Evolutionary conservation across 1,140 invertebrate species (phyloP).

Genomic region (Megalopta genalis): DNA sequence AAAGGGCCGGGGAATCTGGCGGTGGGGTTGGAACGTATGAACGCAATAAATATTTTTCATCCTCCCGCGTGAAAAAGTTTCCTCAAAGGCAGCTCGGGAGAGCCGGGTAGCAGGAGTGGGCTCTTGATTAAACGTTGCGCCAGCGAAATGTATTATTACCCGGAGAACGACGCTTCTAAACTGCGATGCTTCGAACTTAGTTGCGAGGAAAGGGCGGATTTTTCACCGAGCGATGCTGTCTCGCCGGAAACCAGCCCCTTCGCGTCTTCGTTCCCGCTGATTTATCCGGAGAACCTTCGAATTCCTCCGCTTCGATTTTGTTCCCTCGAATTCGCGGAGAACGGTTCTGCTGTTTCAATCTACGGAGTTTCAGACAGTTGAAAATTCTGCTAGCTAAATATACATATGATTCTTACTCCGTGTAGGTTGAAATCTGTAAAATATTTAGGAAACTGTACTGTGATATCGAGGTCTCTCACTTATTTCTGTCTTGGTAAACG

Average conservation of each 20-base stretch:
- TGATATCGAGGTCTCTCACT: no score
- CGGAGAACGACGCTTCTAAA: slow-evolving; percentile 36
- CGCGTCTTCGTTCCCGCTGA: slow-evolving; percentile 22
- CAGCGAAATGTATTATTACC: slow-evolving; percentile 49
- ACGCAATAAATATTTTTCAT: slow-evolving; percentile 41
- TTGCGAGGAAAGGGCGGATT: slow-evolving; percentile 39
- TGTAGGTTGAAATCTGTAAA: no score
- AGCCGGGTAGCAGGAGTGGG: neutral
- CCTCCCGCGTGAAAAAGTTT: slow-evolving; percentile 25
- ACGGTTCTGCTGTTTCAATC: no score
- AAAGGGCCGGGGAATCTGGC: neutral
- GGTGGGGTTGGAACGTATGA: neutral
- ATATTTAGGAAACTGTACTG: no score
- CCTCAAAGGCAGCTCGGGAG: slow-evolving; percentile 16
- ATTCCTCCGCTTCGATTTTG: neutral
- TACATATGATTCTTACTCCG: neutral
- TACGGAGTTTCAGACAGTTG: no score
- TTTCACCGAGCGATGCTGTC: slow-evolving; percentile 39
- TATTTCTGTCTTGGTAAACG: no score
- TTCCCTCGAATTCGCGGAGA: neutral
- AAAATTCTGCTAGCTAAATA: no score
- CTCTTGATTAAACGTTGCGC: slow-evolving; percentile 52
- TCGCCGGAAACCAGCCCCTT: slow-evolving; percentile 12
- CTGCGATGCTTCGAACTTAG: slow-evolving; percentile 42
- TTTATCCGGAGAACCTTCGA: neutral